These are phyloP conservation scores for Zootermopsis nevadensis DNA, from an alignment of 2,888 invertebrate genomes.

Conservation along the genomic window DNA sequence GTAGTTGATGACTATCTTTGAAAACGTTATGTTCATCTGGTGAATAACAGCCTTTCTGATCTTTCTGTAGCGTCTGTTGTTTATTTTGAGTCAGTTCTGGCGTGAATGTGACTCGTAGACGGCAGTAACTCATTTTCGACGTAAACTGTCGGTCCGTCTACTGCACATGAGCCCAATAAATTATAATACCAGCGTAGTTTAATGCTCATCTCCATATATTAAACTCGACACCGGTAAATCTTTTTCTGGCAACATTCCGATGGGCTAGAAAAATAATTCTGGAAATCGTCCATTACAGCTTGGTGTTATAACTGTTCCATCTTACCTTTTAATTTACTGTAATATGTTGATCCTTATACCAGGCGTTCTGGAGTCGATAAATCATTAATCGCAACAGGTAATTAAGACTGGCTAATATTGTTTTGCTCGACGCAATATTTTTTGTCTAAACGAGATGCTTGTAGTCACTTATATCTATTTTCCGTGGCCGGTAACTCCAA, in stretches of 20 bases:
- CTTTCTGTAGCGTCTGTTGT: no score
- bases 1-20: no score
- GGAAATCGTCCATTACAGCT: background rate
- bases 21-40: no score
- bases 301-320: background rate
- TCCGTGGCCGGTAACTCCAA: background rate
- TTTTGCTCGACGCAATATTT: background rate
- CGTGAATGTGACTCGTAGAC: background rate
- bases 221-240: background rate
- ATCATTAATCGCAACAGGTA: constrained; percentile 33
- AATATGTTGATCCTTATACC: constrained; percentile 5
- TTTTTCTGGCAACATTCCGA: background rate
- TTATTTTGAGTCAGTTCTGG: no score
- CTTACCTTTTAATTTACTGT: constrained; percentile 19
- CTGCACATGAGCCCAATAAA: constrained; percentile 4
- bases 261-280: constrained; percentile 11
- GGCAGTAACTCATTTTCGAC: constrained; percentile 21
- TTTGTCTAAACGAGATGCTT: constrained; percentile 18
- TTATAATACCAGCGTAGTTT: background rate
- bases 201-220: constrained; percentile 13
- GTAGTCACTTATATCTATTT: background rate
- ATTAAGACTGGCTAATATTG: constrained; percentile 31
- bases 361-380: constrained; percentile 14
- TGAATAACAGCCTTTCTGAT: no score
- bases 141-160: constrained; percentile 16